Conservation (phyloP, 2,797 vertebrate species). For the Pseudochirops cupreus region DNA sequence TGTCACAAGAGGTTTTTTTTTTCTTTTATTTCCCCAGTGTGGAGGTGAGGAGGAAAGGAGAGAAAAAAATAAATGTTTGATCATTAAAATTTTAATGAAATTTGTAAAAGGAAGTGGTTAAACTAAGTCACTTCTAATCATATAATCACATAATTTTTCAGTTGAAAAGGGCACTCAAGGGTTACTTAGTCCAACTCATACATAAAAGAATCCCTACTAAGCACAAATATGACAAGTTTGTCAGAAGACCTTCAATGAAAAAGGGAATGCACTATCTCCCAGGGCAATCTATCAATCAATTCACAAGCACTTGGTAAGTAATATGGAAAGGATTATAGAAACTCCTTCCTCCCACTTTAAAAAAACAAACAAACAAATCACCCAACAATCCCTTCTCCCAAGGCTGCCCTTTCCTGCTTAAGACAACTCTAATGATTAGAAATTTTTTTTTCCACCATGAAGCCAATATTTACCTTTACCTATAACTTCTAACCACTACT, state of each 20-base stretch:
- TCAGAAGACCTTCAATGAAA: not conserved
- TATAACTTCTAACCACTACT: not conserved
- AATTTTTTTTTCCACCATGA: not conserved
- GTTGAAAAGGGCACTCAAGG: not conserved
- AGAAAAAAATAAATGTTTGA: not conserved
- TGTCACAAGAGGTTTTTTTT: not conserved
- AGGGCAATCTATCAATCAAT: not conserved
- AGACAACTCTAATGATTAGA: not conserved
- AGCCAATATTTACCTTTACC: not conserved
- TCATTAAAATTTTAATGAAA: not conserved
- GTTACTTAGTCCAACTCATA: not conserved
- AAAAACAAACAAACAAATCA: not conserved
- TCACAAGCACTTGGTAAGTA: not conserved
- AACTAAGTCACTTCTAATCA: not conserved
- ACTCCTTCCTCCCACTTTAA: not conserved
- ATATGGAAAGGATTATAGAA: not conserved
- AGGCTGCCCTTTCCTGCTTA: not conserved
- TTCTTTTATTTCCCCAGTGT: not conserved
- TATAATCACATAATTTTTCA: not conserved
- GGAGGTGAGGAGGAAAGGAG: not conserved
- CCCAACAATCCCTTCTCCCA: not conserved
- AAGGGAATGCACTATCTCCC: not conserved
- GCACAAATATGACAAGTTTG: not conserved
- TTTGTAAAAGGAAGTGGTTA: not conserved
- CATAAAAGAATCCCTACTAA: not conserved